Evolutionary conservation across 2,888 invertebrate species (phyloP), one percentile per base, ranked within the genome.

Genomic region (Colletes collaris): DNA sequence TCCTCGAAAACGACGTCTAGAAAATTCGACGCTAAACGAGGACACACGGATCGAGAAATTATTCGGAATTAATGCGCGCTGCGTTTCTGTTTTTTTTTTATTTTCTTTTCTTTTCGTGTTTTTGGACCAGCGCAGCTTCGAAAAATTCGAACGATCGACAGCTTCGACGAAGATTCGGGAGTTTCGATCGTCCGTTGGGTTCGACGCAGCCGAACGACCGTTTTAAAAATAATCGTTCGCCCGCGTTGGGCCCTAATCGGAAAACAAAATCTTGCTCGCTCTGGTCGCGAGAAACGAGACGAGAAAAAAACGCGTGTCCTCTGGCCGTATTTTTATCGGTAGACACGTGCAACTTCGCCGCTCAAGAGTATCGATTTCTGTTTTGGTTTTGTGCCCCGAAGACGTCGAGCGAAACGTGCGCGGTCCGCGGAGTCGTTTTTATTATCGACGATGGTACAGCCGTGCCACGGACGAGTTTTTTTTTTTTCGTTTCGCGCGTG

Each of bases 21-120:
- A 56, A 69, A 56, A 60, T 70, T 2, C 52, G 63, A 49, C 50
- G 53, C 13, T 11, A 10, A 80, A 83, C 66, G 74, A 79, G 67
- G 69, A 71, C 76, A 65, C 35, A 35, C 63, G 56, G 44, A 52
- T 49, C 52, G 50, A 67, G 44, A 63, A 35, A 37, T 63, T 49
- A 27, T 55, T 46, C 44, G 44, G 44, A 46, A 46, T 46, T 46
- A 46, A 46, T 46, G 44, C 40, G 40, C 27, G 27, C 27, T 40
- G 6, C 40, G 40, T 40, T 4, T 46, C 8, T 46, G 8, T 2
- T 27, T 4, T 2, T 0, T 0, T 8, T 0, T 49, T 35, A 5
- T n/a, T 49, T 16, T 1, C 16, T 19, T 10, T 8, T 16, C 7
- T 1, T 63, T 37, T 13, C 6, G 10, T n/a, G 10, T n/a, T 1